phyloP scores from a whole-genome alignment of 2,888 invertebrate genomes.

The Tetramorium bicarinatum region DNA sequence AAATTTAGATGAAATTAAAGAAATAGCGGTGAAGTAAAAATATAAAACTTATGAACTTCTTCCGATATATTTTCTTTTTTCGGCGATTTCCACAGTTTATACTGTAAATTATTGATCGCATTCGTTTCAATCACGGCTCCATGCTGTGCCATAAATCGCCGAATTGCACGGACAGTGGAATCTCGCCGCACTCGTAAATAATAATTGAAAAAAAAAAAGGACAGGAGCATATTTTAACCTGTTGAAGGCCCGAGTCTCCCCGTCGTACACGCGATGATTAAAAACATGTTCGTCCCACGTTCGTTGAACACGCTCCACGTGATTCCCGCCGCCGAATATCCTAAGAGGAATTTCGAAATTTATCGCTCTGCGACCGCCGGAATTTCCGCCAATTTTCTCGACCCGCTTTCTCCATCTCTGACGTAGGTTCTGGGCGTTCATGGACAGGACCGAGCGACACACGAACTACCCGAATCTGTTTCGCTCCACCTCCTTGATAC shows the following conservation, averaged over 20 bases:
- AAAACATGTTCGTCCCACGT: constrained; percentile 22
- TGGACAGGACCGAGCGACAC: constrained; percentile 99
- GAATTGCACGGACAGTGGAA: constrained; percentile 17
- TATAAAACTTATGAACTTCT: not conserved
- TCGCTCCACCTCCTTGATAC: constrained; percentile 96
- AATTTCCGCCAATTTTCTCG: constrained; percentile 60
- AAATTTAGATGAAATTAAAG: not conserved
- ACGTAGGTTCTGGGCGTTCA: constrained; percentile 96
- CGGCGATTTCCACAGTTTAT: not conserved
- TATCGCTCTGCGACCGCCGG: constrained; percentile 37
- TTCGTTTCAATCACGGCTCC: constrained; percentile 13
- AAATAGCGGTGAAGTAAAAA: not conserved
- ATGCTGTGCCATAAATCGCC: constrained; percentile 19
- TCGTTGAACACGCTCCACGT: constrained; percentile 34
- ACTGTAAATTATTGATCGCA: constrained; percentile 34
- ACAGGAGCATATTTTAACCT: constrained; percentile 40
- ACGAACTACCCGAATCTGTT: constrained; percentile 99
- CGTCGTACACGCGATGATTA: constrained; percentile 17
- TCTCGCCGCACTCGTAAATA: constrained; percentile 27
- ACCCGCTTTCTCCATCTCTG: constrained; percentile 43
- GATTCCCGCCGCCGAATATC: constrained; percentile 16
- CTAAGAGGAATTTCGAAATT: constrained; percentile 56
- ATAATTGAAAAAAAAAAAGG: constrained; percentile 38
- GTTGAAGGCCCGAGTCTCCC: constrained; percentile 27
- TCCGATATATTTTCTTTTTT: not conserved